phyloP scores from a whole-genome alignment of 1,140 invertebrate species.

The Leptinotarsa undecemlineata region DNA sequence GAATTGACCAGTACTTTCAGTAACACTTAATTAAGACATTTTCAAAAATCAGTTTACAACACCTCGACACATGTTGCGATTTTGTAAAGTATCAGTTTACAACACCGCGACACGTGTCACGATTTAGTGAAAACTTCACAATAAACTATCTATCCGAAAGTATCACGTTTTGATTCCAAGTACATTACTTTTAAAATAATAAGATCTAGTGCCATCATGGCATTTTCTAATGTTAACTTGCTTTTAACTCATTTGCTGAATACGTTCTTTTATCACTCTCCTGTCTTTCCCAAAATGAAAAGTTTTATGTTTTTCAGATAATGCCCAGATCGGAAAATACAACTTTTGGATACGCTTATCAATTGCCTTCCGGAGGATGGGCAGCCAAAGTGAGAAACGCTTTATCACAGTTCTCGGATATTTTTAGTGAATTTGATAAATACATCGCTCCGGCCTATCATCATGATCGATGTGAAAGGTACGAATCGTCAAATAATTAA shows the following conservation, averaged over 20 bases:
- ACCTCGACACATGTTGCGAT: too few species aligned
- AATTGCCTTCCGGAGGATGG: conserved; percentile 80
- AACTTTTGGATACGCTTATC: conserved; percentile 81
- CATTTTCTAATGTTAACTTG: not conserved
- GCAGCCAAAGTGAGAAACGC: conserved; percentile 76
- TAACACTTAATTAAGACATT: too few species aligned
- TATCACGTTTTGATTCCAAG: too few species aligned
- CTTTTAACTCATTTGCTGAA: not conserved
- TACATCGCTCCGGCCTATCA: conserved; percentile 95
- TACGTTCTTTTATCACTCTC: not conserved
- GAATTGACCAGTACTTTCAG: too few species aligned
- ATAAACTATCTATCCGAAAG: too few species aligned
- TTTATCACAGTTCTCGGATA: conserved; percentile 86
- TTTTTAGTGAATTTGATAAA: conserved; percentile 95
- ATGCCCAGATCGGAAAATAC: conserved; percentile 54
- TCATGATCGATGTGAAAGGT: conserved; percentile 95
- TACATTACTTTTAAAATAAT: not conserved
- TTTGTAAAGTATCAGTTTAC: too few species aligned
- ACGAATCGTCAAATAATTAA: not conserved
- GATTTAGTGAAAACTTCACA: too few species aligned
- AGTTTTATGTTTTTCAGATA: not conserved
- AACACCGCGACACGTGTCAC: too few species aligned
- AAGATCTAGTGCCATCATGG: not conserved
- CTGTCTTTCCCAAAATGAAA: not conserved
- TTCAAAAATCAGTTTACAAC: too few species aligned